Percentiles rank a stretch among this genome's conserved stretches.
Conservation (phyloP, 2,888 invertebrate species). For the Drosophila putrida region DNA sequence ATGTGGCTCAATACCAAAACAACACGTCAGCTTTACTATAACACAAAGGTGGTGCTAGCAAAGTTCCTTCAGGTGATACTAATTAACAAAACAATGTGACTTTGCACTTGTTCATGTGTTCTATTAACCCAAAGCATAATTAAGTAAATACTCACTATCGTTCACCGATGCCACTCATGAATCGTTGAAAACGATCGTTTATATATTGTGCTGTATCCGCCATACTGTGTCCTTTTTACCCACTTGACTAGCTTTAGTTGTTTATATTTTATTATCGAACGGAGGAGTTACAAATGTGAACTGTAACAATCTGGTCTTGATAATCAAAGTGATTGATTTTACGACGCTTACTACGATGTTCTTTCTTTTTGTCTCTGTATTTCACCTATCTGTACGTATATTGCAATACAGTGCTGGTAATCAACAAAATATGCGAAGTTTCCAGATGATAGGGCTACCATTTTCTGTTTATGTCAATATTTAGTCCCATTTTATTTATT, state of each 20-base stretch:
- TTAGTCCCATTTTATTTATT: no score
- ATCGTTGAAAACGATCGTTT: slow-evolving; percentile 76
- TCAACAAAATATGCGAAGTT: slow-evolving; percentile 23
- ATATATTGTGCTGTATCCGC: slow-evolving; percentile 64
- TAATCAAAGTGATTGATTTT: slow-evolving; percentile 43
- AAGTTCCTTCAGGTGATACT: not conserved
- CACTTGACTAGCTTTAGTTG: slow-evolving; percentile 28
- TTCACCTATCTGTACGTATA: slow-evolving; percentile 47
- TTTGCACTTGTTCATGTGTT: slow-evolving; percentile 8
- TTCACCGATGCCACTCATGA: slow-evolving; percentile 77
- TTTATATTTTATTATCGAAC: slow-evolving; percentile 61
- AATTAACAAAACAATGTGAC: not conserved
- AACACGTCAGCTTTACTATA: slow-evolving; percentile 68
- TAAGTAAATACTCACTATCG: slow-evolving; percentile 82
- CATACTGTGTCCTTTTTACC: slow-evolving; percentile 49
- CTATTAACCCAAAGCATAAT: not conserved
- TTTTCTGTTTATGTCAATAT: not conserved
- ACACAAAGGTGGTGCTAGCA: slow-evolving; percentile 9
- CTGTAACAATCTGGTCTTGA: slow-evolving; percentile 19
- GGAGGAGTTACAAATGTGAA: slow-evolving; percentile 68
- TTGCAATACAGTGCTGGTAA: slow-evolving; percentile 58
- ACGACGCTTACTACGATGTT: slow-evolving; percentile 49
- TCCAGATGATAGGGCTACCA: slow-evolving; percentile 48
- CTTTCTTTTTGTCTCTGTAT: slow-evolving; percentile 29
- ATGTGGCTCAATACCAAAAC: slow-evolving; percentile 84